Evolutionary conservation across 2,797 vertebrate species (phyloP), one percentile per base, ranked within the genome.

Genomic region (Stomatorhinus walkeri): DNA sequence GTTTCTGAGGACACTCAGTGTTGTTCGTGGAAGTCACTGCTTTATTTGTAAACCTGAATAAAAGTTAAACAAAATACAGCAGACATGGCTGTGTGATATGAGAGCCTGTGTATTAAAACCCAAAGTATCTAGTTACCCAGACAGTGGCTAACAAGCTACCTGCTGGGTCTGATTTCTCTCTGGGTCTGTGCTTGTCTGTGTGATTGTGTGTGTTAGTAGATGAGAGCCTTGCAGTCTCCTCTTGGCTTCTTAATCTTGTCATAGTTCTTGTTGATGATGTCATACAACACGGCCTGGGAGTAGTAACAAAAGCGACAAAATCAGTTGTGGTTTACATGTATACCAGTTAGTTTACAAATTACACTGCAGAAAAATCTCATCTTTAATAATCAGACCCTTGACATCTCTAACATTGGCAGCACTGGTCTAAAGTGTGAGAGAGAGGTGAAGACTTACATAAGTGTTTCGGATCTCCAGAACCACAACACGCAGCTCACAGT

Each of bases 221-320:
- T 97, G 91, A 97, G 96, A 40, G 96, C 97, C 91, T 97, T 98
- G 89, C 95, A 95, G 72, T 97, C 96, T 92, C 97, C 97, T 91
- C 95, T 96, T 64, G 97, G 97, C 93, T 96, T 98, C 94, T 97
- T 98, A 88, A 98, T 97, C 94, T 98, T 98, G 94, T 96, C 95
- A 0, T 96, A 97, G 93, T 98, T 98, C 95, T 98, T 98, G 94
- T 89, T 95, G 92, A 98, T 96, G 91, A 96, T 94, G 93, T 98
- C 97, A 88, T 96, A 97, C 90, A 97, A 93, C 88, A 96, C 95
- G 28, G 97, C 97, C 97, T 98, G 92, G 19, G 7, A 36, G 56
- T 68, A 46, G 81, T 36, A 51, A 87, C 56, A 87, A 87, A 12
- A 2, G 32, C 51, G 85, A 87, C 49, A 40, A 64, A 85, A 87